Evolutionary conservation across 1,140 invertebrate genomes (phyloP), one percentile per base, ranked within the genome.

Genomic region (Atta colombica): DNA sequence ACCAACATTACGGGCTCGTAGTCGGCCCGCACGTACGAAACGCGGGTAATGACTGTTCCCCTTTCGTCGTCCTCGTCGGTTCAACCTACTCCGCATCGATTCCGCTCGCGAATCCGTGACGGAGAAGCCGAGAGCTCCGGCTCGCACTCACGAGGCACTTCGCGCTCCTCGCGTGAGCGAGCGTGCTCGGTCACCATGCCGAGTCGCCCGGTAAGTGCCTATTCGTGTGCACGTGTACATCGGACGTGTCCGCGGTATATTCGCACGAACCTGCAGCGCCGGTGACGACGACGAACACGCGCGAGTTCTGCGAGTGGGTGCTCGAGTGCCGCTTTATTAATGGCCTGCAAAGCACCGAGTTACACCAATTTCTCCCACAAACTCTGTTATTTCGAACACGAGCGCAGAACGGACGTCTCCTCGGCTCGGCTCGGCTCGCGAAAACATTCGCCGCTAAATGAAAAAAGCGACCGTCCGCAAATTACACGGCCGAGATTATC

Each of bases 341-440:
- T 89, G 89, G 89, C 85, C 75, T 77, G 87, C 89, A 89, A 86
- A 89, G 84, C 88, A 49, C 68, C 85, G 78, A 87, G 87, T 89
- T 88, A 87, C 78, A 88, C 85, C 87, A 90, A 90, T 75, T 89
- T 89, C 88, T 82, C 69, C 72, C 71, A 60, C 85, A 72, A 88
- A 88, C 82, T 90, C 85, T 75, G 87, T 89, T 90, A 90, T 90
- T 90, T 90, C 77, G 77, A 78, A 74, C 85, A 80, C 35, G 60
- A 65, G 63, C 35, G 31, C 58, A 21, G 31, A 45, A 25, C 14
- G 66, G n/a, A 80, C 49, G 18, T 39, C 51, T 35, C 63, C 25
- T 12, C 18, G 31, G 68, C 65, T 39, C 78, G 49, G 10, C 21
- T 21, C 21, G 58, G 58, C 21, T 60, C 58, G 55, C 55, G 39